Evolutionary conservation across 2,888 invertebrate genomes (phyloP), one percentile per base, ranked within the genome.

Genomic region (Helicoverpa assulta): DNA sequence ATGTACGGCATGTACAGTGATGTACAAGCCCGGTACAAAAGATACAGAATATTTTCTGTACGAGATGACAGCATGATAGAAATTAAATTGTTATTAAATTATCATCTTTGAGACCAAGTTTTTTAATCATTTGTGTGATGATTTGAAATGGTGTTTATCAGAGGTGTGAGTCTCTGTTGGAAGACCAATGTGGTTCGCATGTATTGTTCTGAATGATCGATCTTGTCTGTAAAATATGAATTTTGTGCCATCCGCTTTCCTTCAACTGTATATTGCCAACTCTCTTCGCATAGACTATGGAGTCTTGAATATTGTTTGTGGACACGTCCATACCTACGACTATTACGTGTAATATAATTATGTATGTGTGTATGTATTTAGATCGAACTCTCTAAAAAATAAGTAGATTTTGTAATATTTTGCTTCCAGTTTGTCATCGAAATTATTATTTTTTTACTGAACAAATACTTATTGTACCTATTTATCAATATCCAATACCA

Each of bases 171-270:
- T 83, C 71, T 73, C 71, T 76, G 69, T 82, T 85, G 83, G 83
- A 84, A 86, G 89, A 89, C 89, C 87, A 89, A 89, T 85, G 88
- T 87, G 86, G 85, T 87, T 82, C 58, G 81, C 54, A 81, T 86
- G 85, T 43, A 43, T 43, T 43, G 43, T 87, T 86, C 84, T 88
- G 85, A 86, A 90, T 88, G 87, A 83, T 82, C 85, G 86, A 84
- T 88, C 86, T 87, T 90, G 88, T 90, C 89, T 92, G 89, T 91
- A 91, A 90, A 80, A 76, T 79, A 82, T 66, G 78, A 83, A 82
- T 84, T 84, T 91, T 94, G 95, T 95, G 95, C 95, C 95, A 95
- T 95, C 93, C 90, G 92, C 92, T 95, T 92, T 81, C 83, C 86
- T 92, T 89, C 84, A 85, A 88, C 88, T 95, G 93, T 94, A 94